Percentiles rank a stretch among this genome's conserved stretches.
Evolutionary conservation across 2,888 invertebrate species (phyloP).

Genomic region (Liopterus haemorrhoidalis): DNA sequence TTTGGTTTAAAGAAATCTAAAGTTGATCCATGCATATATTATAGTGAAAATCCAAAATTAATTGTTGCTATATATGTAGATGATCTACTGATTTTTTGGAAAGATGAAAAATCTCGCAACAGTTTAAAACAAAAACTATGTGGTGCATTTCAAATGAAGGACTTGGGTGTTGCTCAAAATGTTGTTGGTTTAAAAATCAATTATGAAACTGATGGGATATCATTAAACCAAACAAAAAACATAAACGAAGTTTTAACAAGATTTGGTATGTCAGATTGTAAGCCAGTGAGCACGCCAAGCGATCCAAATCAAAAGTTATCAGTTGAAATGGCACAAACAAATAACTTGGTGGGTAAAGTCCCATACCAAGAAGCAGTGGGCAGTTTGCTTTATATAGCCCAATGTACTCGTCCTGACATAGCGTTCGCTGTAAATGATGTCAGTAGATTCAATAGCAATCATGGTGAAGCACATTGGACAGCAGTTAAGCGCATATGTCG

Average conservation of each 20-base stretch:
- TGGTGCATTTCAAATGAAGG: slow-evolving; percentile 10
- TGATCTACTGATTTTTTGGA: too few relatives aligned
- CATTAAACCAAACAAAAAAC: slow-evolving; percentile 20
- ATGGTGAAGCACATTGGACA: slow-evolving; percentile 19
- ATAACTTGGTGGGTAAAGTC: slow-evolving; percentile 14
- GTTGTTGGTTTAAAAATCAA: slow-evolving; percentile 23
- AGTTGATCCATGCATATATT: too few relatives aligned
- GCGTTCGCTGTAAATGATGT: slow-evolving; percentile 29
- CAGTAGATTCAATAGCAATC: slow-evolving; percentile 24
- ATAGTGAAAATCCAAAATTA: too few relatives aligned
- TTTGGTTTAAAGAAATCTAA: background rate
- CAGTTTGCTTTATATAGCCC: too few relatives aligned
- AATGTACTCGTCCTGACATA: slow-evolving; percentile 29
- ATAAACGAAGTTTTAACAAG: slow-evolving; percentile 25
- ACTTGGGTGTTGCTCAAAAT: slow-evolving; percentile 7
- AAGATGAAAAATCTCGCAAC: slow-evolving; percentile 7
- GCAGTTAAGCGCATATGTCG: slow-evolving; percentile 21
- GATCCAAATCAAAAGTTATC: slow-evolving; percentile 26
- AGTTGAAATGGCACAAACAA: slow-evolving; percentile 11
- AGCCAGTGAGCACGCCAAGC: slow-evolving; percentile 23
- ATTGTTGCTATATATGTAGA: background rate
- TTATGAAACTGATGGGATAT: slow-evolving; percentile 21
- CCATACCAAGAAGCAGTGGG: slow-evolving; percentile 31
- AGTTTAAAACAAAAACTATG: slow-evolving; percentile 11
- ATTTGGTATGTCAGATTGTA: slow-evolving; percentile 27